These are phyloP conservation scores for Heteromurus nitidus DNA, from an alignment of 2,888 invertebrate species.

Conservation along the genomic window DNA sequence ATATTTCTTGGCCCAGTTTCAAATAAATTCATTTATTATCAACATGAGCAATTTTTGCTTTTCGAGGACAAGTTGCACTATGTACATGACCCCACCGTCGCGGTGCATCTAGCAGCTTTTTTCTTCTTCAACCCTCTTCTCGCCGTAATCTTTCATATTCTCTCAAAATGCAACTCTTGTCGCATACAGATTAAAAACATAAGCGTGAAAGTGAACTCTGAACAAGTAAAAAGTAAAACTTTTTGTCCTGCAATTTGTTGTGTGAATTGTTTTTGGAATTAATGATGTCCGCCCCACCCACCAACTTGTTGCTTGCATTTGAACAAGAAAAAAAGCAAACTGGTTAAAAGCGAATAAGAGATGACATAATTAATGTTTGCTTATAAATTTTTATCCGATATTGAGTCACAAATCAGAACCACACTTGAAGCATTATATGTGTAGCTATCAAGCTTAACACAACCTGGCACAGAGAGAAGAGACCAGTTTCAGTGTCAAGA, in stretches of 20 bases:
- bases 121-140: background rate
- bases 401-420: too few relatives aligned
- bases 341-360: background rate
- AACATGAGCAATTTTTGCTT: background rate
- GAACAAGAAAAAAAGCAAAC: background rate
- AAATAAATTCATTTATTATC: conserved; percentile 6
- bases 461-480: too few relatives aligned
- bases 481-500: too few relatives aligned
- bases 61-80: background rate
- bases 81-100: background rate
- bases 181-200: background rate
- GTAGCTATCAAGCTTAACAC: too few relatives aligned
- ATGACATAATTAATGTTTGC: background rate
- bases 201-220: conserved; percentile 45
- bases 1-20: conserved; percentile 48
- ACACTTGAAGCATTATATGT: too few relatives aligned
- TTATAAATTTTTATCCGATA: too few relatives aligned
- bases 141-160: background rate
- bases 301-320: background rate
- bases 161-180: background rate
- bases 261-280: conserved; percentile 25
- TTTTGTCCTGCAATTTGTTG: conserved; percentile 31
- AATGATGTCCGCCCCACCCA: conserved; percentile 43
- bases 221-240: conserved; percentile 20
- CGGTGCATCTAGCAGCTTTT: background rate